Base-by-base conservation (phyloP, 2,113 vertebrate genomes). In the Gnathochromis pfefferi region DNA sequence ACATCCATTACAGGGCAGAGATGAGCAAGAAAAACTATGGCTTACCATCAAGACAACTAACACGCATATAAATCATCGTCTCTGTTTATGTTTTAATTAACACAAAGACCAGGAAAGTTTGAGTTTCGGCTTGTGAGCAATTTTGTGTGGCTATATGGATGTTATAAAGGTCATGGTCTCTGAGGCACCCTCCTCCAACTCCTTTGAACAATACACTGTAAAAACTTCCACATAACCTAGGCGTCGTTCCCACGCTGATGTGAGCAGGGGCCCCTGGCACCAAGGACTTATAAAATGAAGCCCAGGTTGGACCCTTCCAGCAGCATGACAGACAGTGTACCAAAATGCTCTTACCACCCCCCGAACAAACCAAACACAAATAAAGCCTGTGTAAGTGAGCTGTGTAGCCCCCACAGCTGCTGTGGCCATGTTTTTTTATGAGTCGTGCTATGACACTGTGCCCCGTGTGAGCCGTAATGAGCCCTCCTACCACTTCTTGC, bases 241-340 rank as follows among this genome's bases (percentile, higher is more conserved):
- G 33, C 80, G 89, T 40, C 80, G 80, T 96, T 96, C 96, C 94
- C 95, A 96, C 95, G 89, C 87, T 23, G 65, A 23, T 16, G 92
- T 83, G 80, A 88, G 47, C 26, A 7, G 88, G 91, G 93, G 92
- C 83, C 87, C 87, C 89, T 92, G 87, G 90, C 87, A 85, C 91
- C 80, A 38, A 53, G 63, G 88, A 70, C 87, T 89, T 90, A 93
- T 95, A 91, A 94, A 94, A 91, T 11, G 5, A 89, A 93, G 81
- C 57, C 89, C 83, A 84, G 81, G 91, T 93, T 87, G 85, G 82
- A 91, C 88, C 92, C 87, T 78, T 88, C 88, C 81, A 88, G 88
- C 83, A 53, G 82, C 81, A 49, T 93, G 91, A 94, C 93, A 93
- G 90, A 93, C 84, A 86, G 85, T 88, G 87, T 92, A 93, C 90